Evolutionary conservation across 2,797 vertebrate species (phyloP).

Genomic region (Amblyraja radiata): DNA sequence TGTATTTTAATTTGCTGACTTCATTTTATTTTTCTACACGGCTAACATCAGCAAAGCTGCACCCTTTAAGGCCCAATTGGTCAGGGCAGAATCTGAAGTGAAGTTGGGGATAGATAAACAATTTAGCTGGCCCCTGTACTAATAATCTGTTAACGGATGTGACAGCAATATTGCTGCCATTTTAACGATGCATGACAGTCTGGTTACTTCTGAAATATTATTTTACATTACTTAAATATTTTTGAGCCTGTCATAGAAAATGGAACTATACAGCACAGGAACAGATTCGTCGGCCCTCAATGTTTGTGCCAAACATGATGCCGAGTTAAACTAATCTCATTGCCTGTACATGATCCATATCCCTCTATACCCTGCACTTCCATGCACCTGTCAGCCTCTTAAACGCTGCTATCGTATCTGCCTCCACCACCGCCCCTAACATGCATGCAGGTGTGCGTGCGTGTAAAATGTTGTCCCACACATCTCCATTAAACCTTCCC

Average conservation of each 20-base stretch:
- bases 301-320: too few species aligned
- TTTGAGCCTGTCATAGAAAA: background rate
- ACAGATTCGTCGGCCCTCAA: too few species aligned
- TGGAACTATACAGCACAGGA: too few species aligned
- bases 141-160: background rate
- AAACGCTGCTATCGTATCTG: too few species aligned
- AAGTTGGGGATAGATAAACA: background rate
- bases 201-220: background rate
- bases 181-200: background rate
- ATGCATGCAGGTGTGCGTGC: too few species aligned
- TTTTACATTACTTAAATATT: background rate
- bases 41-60: conserved; percentile 7
- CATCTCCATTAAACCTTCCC: too few species aligned
- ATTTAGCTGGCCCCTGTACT: background rate
- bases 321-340: too few species aligned
- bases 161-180: background rate
- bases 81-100: background rate
- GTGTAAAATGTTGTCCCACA: too few species aligned
- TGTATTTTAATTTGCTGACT: conserved; percentile 14
- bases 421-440: too few species aligned
- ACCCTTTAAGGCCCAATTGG: background rate
- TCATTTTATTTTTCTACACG: background rate
- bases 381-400: too few species aligned
- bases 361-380: too few species aligned
- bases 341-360: too few species aligned